Evolutionary conservation across 2,888 invertebrate genomes (phyloP).

Genomic region (Mesochorus sp.): DNA sequence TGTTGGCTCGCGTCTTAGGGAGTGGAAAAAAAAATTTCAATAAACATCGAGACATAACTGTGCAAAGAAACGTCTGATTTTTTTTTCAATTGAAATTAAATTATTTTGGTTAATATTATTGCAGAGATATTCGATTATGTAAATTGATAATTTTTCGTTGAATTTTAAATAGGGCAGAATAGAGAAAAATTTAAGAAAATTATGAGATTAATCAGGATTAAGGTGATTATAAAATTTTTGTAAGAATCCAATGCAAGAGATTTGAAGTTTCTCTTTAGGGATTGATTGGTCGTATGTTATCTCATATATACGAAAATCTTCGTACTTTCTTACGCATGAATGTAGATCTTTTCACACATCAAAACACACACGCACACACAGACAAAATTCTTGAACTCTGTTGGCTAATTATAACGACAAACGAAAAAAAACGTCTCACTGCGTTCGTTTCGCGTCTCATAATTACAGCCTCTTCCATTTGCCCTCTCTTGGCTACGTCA

Average conservation of each 20-base stretch:
- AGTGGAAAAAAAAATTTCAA: neutral
- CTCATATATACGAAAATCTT: conserved; percentile 50
- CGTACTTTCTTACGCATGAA: neutral
- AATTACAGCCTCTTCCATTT: conserved; percentile 1
- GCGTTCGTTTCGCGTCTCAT: conserved; percentile 14
- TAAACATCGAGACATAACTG: too few species aligned
- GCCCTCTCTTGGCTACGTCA: neutral
- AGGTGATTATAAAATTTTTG: conserved; percentile 18
- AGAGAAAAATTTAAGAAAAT: too few species aligned
- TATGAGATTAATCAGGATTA: conserved; percentile 35
- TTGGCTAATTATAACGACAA: conserved; percentile 62
- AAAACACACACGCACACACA: neutral
- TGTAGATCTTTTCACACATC: neutral
- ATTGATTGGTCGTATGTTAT: conserved; percentile 69
- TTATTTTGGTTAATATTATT: neutral
- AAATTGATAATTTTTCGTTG: too few species aligned
- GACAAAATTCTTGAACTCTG: neutral
- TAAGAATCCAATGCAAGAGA: conserved; percentile 4
- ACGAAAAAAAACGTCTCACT: conserved; percentile 32
- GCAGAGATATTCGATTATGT: too few species aligned
- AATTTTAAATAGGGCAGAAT: too few species aligned
- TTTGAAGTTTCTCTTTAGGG: conserved; percentile 29
- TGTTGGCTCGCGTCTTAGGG: neutral
- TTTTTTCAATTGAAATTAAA: neutral
- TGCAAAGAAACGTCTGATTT: too few species aligned